These are phyloP conservation scores for Rhagonycha lutea DNA, from an alignment of 2,888 invertebrate genomes.

Conservation along the genomic window DNA sequence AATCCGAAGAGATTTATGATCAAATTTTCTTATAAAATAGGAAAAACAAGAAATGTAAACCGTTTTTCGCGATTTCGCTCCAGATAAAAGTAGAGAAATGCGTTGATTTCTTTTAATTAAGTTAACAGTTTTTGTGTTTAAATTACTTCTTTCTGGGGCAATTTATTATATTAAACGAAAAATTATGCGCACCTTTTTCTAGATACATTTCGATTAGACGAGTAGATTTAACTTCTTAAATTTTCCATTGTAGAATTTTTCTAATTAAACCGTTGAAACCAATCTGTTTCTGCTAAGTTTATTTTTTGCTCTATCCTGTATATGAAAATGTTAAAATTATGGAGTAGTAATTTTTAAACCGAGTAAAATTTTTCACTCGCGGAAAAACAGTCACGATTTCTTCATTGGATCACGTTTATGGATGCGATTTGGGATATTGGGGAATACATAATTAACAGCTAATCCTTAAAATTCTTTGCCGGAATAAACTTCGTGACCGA, in stretches of 20 bases:
- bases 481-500: neutral
- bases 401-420: conserved; percentile 3
- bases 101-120: neutral
- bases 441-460: conserved; percentile 2
- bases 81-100: neutral
- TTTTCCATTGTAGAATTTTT: neutral
- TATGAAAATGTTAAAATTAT: neutral
- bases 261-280: neutral
- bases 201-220: neutral
- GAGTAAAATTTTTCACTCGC: neutral
- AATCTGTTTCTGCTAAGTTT: neutral
- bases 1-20: neutral
- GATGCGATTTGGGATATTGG: conserved; percentile 3
- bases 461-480: neutral
- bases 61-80: neutral
- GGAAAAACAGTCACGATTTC: conserved; percentile 2
- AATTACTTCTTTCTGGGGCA: neutral
- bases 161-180: neutral
- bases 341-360: neutral
- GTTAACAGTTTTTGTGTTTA: neutral
- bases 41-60: neutral
- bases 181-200: neutral
- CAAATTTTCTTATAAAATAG: neutral
- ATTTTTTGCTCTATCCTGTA: neutral
- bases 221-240: neutral